Base-by-base conservation (phyloP, 2,888 invertebrate species). In the Malthinus seriepunctatus region DNA sequence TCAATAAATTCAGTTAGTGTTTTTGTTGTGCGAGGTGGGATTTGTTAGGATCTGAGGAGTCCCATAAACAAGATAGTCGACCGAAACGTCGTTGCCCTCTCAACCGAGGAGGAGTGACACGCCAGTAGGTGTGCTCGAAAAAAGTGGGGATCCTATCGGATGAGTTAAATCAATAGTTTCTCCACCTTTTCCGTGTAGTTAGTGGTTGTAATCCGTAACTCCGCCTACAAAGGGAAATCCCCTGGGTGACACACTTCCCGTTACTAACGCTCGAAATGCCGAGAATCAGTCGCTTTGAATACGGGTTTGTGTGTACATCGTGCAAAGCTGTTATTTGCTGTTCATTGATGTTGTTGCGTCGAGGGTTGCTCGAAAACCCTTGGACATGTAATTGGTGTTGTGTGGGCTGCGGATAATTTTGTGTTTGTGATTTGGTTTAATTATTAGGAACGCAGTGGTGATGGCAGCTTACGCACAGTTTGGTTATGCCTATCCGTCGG, bases 401-500 rank as follows among this genome's bases (percentile, higher is more conserved):
- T 69, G 71, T 58, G 63, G 67, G 65, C 64, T 54, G 61, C 67
- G 55, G 66, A 68, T 66, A 61, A 58, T 66, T 68, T 64, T 61
- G 66, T 69, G 69, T 65, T 72, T 51, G 56, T 63, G 63, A 60
- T 50, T 33, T 56, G 60, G 48, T 49, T 50, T 23, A 23, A 23
- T 23, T 53, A 32, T 31, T 34, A 56, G 47, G 46, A 53, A 57
- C 56, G 59, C 44, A 53, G 67, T 71, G 71, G 65, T 62, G 23
- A 86, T 86, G 86, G 86, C 93, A 80, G 91, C 93, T 74, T 94
- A 94, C 82, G 88, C 93, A 78, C 93, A 94, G 83, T 93, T 93
- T 82, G 93, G 93, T 84, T 94, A 93, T 81, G 86, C 91, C 75
- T 93, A 93, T 85, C 91, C 92, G 86, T 86, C 93, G 86, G 91